These are phyloP conservation scores for Xenopus laevis DNA, from an alignment of 2,113 vertebrate genomes.

Conservation along the genomic window DNA sequence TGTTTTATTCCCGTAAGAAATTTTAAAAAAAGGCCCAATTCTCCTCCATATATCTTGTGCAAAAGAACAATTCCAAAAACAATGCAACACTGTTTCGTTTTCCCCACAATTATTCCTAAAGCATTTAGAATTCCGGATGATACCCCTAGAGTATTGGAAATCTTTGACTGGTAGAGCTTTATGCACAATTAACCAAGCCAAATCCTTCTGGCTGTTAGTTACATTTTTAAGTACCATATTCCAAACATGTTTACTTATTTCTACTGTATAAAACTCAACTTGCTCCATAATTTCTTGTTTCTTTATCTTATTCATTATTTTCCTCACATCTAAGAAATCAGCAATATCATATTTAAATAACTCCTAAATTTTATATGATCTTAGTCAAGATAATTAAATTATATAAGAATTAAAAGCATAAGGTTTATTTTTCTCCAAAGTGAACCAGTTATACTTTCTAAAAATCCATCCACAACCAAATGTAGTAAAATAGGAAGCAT, in stretches of 20 bases:
- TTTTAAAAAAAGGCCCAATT: not conserved
- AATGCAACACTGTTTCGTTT: not conserved
- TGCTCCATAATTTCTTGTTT: not conserved
- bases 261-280: not conserved
- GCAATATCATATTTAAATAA: too few species aligned
- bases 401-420: not conserved
- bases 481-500: not conserved
- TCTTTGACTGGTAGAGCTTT: not conserved
- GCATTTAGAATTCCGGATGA: not conserved
- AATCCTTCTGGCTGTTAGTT: not conserved
- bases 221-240: not conserved
- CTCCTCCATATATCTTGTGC: not conserved
- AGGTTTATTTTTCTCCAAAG: not conserved
- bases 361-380: not conserved
- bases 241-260: not conserved
- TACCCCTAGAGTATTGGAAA: not conserved
- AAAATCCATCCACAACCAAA: not conserved
- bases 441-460: not conserved
- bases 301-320: not conserved
- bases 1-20: not conserved
- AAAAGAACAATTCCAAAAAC: not conserved
- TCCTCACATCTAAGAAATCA: too few species aligned
- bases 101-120: not conserved
- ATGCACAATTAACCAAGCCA: not conserved
- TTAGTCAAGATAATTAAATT: not conserved